phyloP scores from a whole-genome alignment of 2,113 vertebrate genomes.

The Hassar affinis region DNA sequence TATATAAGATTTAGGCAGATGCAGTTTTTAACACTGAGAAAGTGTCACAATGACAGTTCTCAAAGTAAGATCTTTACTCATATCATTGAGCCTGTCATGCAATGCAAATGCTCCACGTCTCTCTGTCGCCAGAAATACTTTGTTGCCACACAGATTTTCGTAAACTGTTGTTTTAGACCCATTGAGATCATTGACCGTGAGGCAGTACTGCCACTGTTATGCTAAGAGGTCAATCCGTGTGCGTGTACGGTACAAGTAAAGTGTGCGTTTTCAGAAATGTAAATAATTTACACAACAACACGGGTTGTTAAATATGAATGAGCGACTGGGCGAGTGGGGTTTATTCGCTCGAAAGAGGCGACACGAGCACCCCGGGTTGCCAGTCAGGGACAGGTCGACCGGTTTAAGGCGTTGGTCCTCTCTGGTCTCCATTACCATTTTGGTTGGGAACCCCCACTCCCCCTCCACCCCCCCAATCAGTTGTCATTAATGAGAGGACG shows the following conservation, averaged over 20 bases:
- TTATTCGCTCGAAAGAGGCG: constrained; percentile 64
- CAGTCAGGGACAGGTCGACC: constrained; percentile 71
- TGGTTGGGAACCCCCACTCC: constrained; percentile 59
- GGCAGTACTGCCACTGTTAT: constrained; percentile 69
- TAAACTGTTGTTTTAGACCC: constrained; percentile 79
- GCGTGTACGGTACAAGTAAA: constrained; percentile 62
- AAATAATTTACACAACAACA: constrained; percentile 81
- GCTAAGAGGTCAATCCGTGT: constrained; percentile 57
- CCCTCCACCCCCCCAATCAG: constrained; percentile 48
- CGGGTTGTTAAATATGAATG: constrained; percentile 78
- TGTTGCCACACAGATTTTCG: constrained; percentile 51
- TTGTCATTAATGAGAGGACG: constrained; percentile 72
- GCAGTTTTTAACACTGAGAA: neutral
- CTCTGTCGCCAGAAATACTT: constrained; percentile 48
- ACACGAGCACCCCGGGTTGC: constrained; percentile 69
- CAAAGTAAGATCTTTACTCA: constrained; percentile 22
- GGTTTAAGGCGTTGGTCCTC: constrained; percentile 72
- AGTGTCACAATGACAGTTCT: constrained; percentile 32
- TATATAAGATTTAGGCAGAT: neutral
- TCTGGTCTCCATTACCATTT: constrained; percentile 74
- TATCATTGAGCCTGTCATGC: constrained; percentile 27
- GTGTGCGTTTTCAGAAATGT: constrained; percentile 54
- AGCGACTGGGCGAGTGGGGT: constrained; percentile 56
- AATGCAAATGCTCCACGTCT: constrained; percentile 34
- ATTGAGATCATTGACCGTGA: constrained; percentile 75